Percentiles rank a stretch among this genome's conserved stretches.
Evolutionary conservation across 2,888 invertebrate genomes (phyloP).

Genomic region (Xylophagus ater): DNA sequence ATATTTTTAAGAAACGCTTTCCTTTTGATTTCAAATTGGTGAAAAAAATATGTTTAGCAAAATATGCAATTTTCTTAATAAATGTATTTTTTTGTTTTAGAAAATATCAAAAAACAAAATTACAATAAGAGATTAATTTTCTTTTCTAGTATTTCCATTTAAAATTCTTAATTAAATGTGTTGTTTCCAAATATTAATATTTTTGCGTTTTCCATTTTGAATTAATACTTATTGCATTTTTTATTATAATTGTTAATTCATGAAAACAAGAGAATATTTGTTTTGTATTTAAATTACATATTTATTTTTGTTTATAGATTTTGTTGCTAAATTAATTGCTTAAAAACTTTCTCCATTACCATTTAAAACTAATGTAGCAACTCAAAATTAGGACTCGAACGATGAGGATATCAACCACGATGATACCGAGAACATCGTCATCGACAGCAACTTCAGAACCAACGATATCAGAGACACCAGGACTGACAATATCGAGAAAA

Average conservation of each 20-base stretch:
- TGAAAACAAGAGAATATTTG: not conserved
- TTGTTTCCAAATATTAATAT: not conserved
- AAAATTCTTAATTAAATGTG: not conserved
- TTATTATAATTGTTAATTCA: not conserved
- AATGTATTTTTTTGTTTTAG: no score
- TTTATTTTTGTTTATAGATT: conserved; percentile 3
- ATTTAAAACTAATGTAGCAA: conserved; percentile 24
- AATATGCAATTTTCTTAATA: no score
- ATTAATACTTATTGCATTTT: not conserved
- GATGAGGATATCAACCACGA: conserved; percentile 19
- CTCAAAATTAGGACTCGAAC: conserved; percentile 30
- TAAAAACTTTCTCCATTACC: conserved; percentile 7
- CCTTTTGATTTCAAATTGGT: no score
- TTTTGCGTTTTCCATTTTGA: not conserved
- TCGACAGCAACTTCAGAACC: no score
- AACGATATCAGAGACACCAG: no score
- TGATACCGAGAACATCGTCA: no score
- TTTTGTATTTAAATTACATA: conserved; percentile 6
- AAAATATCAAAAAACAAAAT: not conserved
- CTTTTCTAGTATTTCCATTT: not conserved
- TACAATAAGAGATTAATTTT: not conserved
- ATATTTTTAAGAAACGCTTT: no score
- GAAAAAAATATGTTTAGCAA: no score
- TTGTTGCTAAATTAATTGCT: conserved; percentile 4
- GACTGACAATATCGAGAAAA: no score